A percentile compares a stretch with the other conserved stretches of the same genome.
These are phyloP conservation scores for Trypoxylon attenuatum DNA, from an alignment of 2,888 invertebrate genomes.

Conservation along the genomic window DNA sequence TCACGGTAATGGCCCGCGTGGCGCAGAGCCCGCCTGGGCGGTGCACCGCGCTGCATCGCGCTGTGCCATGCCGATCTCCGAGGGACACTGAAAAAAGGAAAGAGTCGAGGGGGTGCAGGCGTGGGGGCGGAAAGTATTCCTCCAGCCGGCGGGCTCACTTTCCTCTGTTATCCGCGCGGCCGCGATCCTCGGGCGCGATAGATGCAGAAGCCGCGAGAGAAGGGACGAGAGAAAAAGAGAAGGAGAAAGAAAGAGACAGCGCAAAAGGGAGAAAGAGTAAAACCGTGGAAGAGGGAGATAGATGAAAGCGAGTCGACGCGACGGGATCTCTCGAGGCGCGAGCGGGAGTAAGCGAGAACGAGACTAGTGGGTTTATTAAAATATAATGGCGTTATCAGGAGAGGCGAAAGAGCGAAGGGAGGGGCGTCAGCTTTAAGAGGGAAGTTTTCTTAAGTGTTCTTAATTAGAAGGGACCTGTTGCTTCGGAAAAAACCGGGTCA, in stretches of 20 bases:
- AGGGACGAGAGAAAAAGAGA: slow-evolving; percentile 1
- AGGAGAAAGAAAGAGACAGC: slow-evolving; percentile 22
- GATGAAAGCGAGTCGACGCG: no score
- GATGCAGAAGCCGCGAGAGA: not conserved
- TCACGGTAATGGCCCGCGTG: slow-evolving; percentile 15
- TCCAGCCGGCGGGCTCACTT: slow-evolving; percentile 16
- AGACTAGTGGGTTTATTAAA: slow-evolving; percentile 71
- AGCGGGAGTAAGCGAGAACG: slow-evolving; percentile 21
- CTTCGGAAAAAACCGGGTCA: slow-evolving; percentile 75
- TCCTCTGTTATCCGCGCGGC: slow-evolving; percentile 9
- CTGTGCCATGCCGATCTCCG: not conserved
- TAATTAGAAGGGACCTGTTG: slow-evolving; percentile 75
- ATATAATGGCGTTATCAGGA: slow-evolving; percentile 73
- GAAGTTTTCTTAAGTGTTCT: slow-evolving; percentile 75
- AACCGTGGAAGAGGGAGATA: not conserved
- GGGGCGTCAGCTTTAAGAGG: slow-evolving; percentile 74
- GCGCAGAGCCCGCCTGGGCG: not conserved
- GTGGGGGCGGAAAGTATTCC: slow-evolving; percentile 22
- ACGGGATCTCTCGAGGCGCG: slow-evolving; percentile 29
- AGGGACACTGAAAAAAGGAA: not conserved
- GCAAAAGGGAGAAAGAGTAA: slow-evolving; percentile 8
- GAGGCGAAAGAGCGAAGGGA: slow-evolving; percentile 53
- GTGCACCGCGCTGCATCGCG: not conserved
- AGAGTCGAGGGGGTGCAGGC: slow-evolving; percentile 5
- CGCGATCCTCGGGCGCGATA: slow-evolving; percentile 16